A percentile compares a stretch with the other conserved stretches of the same genome.
Evolutionary conservation across 2,888 invertebrate species (phyloP).

Genomic region (Phalera bucephala): DNA sequence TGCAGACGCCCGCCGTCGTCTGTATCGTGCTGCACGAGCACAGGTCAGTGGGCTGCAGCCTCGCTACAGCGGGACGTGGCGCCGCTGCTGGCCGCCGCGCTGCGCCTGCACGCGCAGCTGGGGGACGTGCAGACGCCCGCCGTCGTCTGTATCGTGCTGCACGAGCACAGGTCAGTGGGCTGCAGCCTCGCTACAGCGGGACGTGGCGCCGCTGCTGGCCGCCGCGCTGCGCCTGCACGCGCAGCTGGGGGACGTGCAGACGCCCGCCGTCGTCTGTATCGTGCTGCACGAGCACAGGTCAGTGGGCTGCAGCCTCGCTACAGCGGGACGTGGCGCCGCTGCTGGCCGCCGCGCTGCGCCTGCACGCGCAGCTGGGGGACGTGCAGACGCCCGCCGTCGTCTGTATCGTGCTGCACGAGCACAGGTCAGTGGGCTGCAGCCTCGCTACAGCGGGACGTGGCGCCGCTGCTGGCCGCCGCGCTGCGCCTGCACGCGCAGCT

Average conservation of each 20-base stretch:
- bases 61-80: not conserved
- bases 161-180: constrained; percentile 60
- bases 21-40: constrained; percentile 90
- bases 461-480: not conserved
- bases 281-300: constrained; percentile 85
- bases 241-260: constrained; percentile 90
- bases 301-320: too few species aligned
- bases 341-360: constrained; percentile 86
- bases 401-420: constrained; percentile 90
- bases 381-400: too few species aligned
- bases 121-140: too few species aligned
- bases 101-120: constrained; percentile 90
- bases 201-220: constrained; percentile 44
- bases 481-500: too few species aligned
- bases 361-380: constrained; percentile 92
- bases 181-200: not conserved
- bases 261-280: constrained; percentile 90
- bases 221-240: constrained; percentile 91
- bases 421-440: constrained; percentile 1
- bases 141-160: constrained; percentile 93
- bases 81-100: constrained; percentile 80
- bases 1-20: constrained; percentile 63
- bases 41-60: not conserved
- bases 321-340: not conserved
- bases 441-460: not conserved